Percentiles rank a stretch among this genome's conserved stretches.
Conservation (phyloP, 2,113 vertebrate genomes). For the Barnardius zonarius region DNA sequence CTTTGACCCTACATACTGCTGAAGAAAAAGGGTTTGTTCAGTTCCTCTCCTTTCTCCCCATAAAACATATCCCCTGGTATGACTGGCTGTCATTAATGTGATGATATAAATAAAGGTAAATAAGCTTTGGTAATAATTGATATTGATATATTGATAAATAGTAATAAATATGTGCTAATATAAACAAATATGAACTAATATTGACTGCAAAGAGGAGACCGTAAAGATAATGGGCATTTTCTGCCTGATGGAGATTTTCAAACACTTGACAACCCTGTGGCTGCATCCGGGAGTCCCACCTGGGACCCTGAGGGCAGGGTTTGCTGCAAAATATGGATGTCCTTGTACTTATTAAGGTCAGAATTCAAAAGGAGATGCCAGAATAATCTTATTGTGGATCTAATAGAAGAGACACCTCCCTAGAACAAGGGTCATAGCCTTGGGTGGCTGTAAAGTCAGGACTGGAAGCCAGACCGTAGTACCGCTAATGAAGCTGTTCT, state of each 20-base stretch:
- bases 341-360: neutral
- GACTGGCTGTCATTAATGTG: neutral
- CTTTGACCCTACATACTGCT: neutral
- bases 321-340: neutral
- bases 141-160: neutral
- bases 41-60: neutral
- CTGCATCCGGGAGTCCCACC: rapidly evolving
- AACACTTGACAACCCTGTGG: neutral
- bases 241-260: neutral
- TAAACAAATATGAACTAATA: neutral
- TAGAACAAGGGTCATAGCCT: neutral
- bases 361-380: neutral
- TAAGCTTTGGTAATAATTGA: too few species aligned
- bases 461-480: neutral
- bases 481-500: neutral
- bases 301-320: neutral
- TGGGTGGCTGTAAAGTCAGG: neutral
- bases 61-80: neutral
- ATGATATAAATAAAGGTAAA: neutral
- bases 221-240: neutral
- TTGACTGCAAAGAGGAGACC: neutral
- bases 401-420: neutral
- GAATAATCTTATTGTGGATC: neutral
- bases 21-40: neutral
- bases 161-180: neutral